phyloP scores from a whole-genome alignment of 2,888 invertebrate species.

The Uloborus plumipes region DNA sequence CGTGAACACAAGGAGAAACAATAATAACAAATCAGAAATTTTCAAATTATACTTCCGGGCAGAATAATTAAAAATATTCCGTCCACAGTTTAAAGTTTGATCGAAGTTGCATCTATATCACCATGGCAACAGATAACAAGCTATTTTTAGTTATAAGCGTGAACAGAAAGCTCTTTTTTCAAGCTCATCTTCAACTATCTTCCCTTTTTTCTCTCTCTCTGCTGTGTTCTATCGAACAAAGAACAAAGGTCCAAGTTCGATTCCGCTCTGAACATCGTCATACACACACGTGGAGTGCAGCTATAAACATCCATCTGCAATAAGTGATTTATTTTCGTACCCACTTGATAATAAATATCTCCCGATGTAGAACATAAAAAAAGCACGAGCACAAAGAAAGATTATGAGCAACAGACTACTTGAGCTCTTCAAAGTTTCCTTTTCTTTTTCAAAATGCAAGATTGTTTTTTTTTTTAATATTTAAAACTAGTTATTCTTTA shows the following conservation, averaged over 20 bases:
- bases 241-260: slow-evolving; percentile 51
- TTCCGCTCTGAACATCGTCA: slow-evolving; percentile 6
- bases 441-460: not conserved
- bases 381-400: slow-evolving; percentile 40
- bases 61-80: not conserved
- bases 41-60: not conserved
- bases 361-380: slow-evolving; percentile 19
- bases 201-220: not conserved
- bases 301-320: slow-evolving; percentile 40
- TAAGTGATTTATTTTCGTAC: slow-evolving; percentile 57
- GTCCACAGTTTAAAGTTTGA: slow-evolving; percentile 24
- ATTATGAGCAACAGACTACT: slow-evolving; percentile 42
- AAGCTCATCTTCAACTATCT: not conserved
- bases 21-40: not conserved
- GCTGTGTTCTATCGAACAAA: slow-evolving; percentile 15
- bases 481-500: too few species aligned
- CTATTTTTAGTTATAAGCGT: slow-evolving; percentile 7
- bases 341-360: slow-evolving; percentile 35
- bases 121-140: slow-evolving; percentile 28
- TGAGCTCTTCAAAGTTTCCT: slow-evolving; percentile 23
- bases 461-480: not conserved
- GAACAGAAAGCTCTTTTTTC: not conserved
- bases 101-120: slow-evolving; percentile 21
- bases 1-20: not conserved
- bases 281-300: slow-evolving; percentile 28